Conservation (phyloP, 2,113 vertebrate species). For the pig (Sus scrofa) region DNA sequence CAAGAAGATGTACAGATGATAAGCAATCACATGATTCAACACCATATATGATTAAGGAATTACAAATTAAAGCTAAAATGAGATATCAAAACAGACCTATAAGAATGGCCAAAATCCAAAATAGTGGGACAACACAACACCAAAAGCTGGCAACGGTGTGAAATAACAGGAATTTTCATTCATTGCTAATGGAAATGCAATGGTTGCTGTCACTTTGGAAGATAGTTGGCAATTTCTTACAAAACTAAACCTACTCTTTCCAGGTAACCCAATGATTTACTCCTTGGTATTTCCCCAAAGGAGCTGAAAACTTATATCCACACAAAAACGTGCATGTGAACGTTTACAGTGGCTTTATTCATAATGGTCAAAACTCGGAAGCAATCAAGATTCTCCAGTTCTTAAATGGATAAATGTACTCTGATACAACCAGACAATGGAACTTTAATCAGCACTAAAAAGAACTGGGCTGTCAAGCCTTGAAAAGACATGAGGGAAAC, state of each 20-base stretch:
- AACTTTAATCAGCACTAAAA: neutral
- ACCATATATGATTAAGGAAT: neutral
- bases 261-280: neutral
- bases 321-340: neutral
- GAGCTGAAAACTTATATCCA: neutral
- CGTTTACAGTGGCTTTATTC: neutral
- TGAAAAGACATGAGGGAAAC: neutral
- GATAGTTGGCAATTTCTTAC: neutral
- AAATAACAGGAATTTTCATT: neutral
- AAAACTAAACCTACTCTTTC: neutral
- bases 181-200: neutral
- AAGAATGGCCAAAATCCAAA: neutral
- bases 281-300: neutral
- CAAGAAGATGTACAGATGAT: neutral
- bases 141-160: neutral
- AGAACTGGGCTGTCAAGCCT: neutral
- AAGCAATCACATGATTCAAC: neutral
- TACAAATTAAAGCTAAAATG: neutral
- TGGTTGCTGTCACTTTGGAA: neutral
- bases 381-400: neutral
- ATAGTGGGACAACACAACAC: neutral
- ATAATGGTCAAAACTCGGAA: neutral
- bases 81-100: neutral
- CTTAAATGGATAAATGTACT: neutral
- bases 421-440: neutral